A percentile compares a stretch with the other conserved stretches of the same genome.
Conservation (phyloP, 2,888 invertebrate species). For the Lottia gigantea region DNA sequence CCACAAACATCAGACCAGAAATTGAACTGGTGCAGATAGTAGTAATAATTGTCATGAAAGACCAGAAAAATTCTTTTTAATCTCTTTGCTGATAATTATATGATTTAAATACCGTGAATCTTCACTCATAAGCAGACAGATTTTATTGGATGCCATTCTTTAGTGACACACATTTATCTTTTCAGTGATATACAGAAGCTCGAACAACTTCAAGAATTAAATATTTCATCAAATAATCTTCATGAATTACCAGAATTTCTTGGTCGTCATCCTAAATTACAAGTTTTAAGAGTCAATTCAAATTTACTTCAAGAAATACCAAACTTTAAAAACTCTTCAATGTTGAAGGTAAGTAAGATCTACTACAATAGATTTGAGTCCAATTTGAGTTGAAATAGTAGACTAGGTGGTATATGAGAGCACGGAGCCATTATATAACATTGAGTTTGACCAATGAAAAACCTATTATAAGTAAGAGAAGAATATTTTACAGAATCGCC, state of each 20-base stretch:
- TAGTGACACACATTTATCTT: conserved; percentile 14
- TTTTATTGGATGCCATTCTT: too few species aligned
- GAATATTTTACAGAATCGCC: too few species aligned
- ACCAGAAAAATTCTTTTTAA: not conserved
- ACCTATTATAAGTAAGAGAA: too few species aligned
- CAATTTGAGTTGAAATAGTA: too few species aligned
- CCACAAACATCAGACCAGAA: not conserved
- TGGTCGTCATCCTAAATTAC: conserved; percentile 63
- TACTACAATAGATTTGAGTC: too few species aligned
- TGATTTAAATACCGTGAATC: not conserved
- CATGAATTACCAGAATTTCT: conserved; percentile 63
- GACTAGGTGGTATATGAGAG: too few species aligned
- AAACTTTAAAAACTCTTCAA: conserved; percentile 64
- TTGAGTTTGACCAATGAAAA: too few species aligned
- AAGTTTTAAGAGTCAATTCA: conserved; percentile 68
- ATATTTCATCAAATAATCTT: conserved; percentile 68
- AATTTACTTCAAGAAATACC: conserved; percentile 68
- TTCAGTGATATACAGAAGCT: conserved; percentile 64
- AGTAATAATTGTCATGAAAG: not conserved
- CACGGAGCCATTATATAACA: too few species aligned
- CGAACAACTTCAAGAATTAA: conserved; percentile 66
- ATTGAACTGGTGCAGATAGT: not conserved
- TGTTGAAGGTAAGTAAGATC: conserved; percentile 60
- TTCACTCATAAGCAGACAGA: too few species aligned
- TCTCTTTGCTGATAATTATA: conserved; percentile 6